A percentile compares a stretch with the other conserved stretches of the same genome.
Conservation (phyloP, 2,797 vertebrate genomes). For the Helicolenus hilgendorfi region DNA sequence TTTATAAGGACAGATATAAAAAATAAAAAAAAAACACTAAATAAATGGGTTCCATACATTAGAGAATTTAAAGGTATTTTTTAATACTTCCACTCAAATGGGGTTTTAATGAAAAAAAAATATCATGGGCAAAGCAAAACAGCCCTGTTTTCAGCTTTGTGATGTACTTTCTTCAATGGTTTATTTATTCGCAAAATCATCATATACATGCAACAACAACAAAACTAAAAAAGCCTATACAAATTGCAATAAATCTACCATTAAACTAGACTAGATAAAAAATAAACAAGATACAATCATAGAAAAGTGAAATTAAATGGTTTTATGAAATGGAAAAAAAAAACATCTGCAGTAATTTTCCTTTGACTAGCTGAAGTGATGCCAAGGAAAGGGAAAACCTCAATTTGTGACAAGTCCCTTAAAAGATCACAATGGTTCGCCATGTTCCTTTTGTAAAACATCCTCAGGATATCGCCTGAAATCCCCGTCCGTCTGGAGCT, state of each 20-base stretch:
- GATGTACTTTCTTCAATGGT: no score
- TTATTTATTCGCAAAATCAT: neutral
- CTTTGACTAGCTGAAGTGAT: neutral
- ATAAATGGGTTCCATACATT: neutral
- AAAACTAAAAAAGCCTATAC: neutral
- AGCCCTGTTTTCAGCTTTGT: neutral
- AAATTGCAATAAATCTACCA: neutral
- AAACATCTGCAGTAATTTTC: neutral
- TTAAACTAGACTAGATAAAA: neutral
- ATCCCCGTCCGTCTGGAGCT: conserved; percentile 66
- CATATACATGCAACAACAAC: neutral
- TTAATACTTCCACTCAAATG: neutral
- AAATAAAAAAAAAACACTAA: neutral
- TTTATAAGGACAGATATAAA: neutral
- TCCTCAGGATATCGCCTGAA: conserved; percentile 88
- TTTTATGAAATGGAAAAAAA: neutral
- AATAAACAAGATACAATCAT: neutral
- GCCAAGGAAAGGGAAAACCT: conserved; percentile 33
- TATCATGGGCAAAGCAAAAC: neutral
- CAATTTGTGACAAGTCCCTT: conserved; percentile 34
- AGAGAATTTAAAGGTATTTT: neutral
- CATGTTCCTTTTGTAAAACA: conserved; percentile 83
- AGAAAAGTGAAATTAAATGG: neutral
- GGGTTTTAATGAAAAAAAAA: neutral
- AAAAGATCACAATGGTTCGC: conserved; percentile 64